Conservation (phyloP, 2,797 vertebrate genomes). For the Loris lydekkerianus region DNA sequence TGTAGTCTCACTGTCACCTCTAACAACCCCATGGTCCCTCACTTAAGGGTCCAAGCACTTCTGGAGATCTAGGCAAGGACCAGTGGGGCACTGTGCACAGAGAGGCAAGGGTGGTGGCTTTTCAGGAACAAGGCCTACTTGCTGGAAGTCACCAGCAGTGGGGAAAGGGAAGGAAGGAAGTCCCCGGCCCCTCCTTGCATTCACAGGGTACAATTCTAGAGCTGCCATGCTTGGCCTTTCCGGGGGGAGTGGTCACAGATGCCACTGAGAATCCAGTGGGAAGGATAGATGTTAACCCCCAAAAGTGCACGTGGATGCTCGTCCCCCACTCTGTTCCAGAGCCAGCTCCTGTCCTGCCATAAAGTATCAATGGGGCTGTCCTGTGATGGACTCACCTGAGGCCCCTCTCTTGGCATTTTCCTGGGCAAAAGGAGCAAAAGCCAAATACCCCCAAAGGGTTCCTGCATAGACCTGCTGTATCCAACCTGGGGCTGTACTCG, state of each 20-base stretch:
- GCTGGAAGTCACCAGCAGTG: not conserved
- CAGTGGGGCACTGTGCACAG: too few relatives aligned
- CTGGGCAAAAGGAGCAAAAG: not conserved
- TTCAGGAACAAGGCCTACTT: constrained; percentile 45
- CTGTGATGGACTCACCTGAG: not conserved
- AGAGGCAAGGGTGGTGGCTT: not conserved
- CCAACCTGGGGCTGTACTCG: accelerated
- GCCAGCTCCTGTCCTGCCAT: not conserved
- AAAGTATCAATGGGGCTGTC: not conserved
- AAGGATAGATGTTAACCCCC: not conserved
- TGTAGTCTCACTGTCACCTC: not conserved
- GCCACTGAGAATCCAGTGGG: not conserved
- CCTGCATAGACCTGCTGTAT: not conserved
- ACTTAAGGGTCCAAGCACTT: not conserved
- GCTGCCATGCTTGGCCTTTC: accelerated
- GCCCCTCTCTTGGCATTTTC: not conserved
- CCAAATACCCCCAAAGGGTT: not conserved
- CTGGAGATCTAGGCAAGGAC: not conserved
- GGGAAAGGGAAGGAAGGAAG: not conserved
- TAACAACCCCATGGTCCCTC: not conserved
- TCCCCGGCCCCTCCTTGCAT: not conserved
- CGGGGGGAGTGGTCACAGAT: not conserved
- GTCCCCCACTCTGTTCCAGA: not conserved
- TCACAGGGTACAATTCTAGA: accelerated
- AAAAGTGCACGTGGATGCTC: not conserved